Evolutionary conservation across 2,113 vertebrate species (phyloP), one percentile per base, ranked within the genome.

Genomic region (Peucedramus taeniatus): DNA sequence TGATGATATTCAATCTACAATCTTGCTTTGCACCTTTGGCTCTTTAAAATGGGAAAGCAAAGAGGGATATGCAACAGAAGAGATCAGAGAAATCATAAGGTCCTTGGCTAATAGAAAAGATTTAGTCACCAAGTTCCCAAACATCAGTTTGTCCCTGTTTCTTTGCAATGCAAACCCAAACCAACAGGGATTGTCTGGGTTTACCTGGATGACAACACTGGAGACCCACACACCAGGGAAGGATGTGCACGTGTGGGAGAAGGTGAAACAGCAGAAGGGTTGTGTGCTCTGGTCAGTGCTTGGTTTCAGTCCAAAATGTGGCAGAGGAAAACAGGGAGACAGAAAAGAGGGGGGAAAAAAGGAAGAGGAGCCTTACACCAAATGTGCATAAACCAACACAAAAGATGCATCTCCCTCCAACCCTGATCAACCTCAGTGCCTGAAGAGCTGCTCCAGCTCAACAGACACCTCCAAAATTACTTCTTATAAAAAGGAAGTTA

Each of bases 21-120:
- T 98, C 97, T 94, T 97, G 95, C 95, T 97, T 97, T 96, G 96
- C 97, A 74, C 96, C 98, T 98, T 98, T 98, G 98, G 98, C 98
- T 98, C 94, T 89, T 94, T 97, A 97, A 83, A 97, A 98, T 97
- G 97, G 97, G 97, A 97, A 97, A 97, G 96, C 89, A 93, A 96
- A 97, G 26, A 95, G 85, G 66, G 75, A 51, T 21, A 37, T 20
- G 8, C 49, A 89, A 95, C 37, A 68, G 53, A 95, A 95, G 68
- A 93, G 93, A 79, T 71, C 60, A 4, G 70, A 78, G 84, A 92
- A 93, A 81, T 47, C 44, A n/a, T 15, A 2, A 79, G 82, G 31
- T 92, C 94, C 94, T 95, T 95, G 94, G 89, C 84, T 49, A 40
- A 64, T n/a, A 87, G 76, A 68, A 86, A 90, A 95, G 60, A 66